A percentile compares a stretch with the other conserved stretches of the same genome.
These are phyloP conservation scores for Chaetogeoica ovagalla DNA, from an alignment of 2,888 invertebrate species.

Conservation along the genomic window DNA sequence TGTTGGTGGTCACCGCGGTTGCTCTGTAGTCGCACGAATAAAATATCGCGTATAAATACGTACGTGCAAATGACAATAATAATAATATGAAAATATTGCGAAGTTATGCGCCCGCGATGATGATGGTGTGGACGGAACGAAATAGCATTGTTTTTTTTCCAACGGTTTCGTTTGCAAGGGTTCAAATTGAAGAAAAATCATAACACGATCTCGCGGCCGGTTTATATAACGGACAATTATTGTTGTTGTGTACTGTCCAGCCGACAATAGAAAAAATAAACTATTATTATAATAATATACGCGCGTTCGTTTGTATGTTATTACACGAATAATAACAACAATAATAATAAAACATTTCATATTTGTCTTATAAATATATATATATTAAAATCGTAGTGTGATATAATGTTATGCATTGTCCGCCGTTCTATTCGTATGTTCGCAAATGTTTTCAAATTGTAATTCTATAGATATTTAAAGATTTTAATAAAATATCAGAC, in stretches of 20 bases:
- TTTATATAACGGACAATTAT: conserved; percentile 35
- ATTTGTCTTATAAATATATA: not conserved
- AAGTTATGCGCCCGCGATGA: conserved; percentile 13
- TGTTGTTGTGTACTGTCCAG: too few relatives aligned
- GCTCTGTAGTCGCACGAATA: too few relatives aligned
- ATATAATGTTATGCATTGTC: not conserved
- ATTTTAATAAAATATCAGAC: too few relatives aligned
- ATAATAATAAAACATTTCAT: not conserved
- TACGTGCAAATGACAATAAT: not conserved
- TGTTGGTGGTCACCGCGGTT: too few relatives aligned
- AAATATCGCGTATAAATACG: not conserved
- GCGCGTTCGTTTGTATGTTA: not conserved
- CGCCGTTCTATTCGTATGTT: too few relatives aligned
- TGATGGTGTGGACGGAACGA: not conserved
- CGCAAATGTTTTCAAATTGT: too few relatives aligned
- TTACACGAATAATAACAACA: not conserved
- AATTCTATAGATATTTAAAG: too few relatives aligned
- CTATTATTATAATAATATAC: not conserved
- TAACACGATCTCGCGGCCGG: conserved; percentile 10
- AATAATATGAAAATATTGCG: too few relatives aligned
- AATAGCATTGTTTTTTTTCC: conserved; percentile 37
- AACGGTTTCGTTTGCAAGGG: not conserved
- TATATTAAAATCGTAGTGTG: not conserved
- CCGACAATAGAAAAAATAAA: conserved; percentile 30
- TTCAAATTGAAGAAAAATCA: conserved; percentile 25